A percentile compares a stretch with the other conserved stretches of the same genome.
These are phyloP conservation scores for Dendrocincla tyrannina DNA, from an alignment of 2,797 vertebrate genomes.

Conservation along the genomic window DNA sequence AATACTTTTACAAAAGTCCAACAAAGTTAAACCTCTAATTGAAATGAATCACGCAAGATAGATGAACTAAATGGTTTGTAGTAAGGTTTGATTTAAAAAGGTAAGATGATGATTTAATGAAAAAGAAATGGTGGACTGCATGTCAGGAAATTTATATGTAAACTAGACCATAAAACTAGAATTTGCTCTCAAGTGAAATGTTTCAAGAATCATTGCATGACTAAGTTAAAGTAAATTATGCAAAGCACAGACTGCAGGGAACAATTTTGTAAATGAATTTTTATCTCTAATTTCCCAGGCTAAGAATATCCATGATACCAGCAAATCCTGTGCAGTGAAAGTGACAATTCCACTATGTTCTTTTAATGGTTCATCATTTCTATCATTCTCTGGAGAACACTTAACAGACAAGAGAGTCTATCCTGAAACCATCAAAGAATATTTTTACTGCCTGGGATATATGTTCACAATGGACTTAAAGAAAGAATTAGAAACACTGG, in stretches of 20 bases:
- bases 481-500: not conserved
- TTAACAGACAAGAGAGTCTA: not conserved
- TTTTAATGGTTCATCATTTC: not conserved
- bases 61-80: not conserved
- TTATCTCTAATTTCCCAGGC: not conserved
- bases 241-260: not conserved
- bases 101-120: not conserved
- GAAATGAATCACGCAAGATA: not conserved
- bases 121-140: not conserved
- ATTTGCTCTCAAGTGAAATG: not conserved
- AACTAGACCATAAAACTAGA: not conserved
- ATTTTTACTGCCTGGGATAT: not conserved
- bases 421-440: not conserved
- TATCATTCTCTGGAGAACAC: not conserved
- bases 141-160: not conserved
- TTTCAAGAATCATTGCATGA: conserved; percentile 11
- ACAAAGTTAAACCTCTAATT: not conserved
- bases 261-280: conserved; percentile 14
- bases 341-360: not conserved
- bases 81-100: not conserved
- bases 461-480: not conserved
- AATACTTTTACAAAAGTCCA: not conserved
- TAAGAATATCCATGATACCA: not conserved
- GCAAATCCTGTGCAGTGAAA: not conserved
- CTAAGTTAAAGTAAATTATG: conserved; percentile 26